A percentile compares a stretch with the other conserved stretches of the same genome.
These are phyloP conservation scores for Phodopus roborovskii DNA, from an alignment of 2,113 vertebrate species.

Conservation along the genomic window DNA sequence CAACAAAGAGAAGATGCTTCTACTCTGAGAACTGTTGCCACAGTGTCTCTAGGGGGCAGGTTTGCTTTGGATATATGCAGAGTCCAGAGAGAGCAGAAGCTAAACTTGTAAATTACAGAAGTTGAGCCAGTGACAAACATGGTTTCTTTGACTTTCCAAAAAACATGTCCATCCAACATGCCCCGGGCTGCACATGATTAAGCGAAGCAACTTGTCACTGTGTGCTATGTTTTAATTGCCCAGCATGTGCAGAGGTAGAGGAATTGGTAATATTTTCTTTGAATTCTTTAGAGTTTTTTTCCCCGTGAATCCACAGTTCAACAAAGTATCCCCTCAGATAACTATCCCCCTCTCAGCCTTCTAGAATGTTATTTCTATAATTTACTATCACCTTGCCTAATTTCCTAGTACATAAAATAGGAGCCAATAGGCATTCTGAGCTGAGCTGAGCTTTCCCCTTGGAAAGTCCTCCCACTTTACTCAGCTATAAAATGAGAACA, in stretches of 20 bases:
- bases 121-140: conserved; percentile 58
- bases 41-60: conserved; percentile 65
- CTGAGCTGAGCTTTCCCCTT: neutral
- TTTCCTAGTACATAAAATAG: neutral
- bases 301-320: neutral
- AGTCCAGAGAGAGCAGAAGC: conserved; percentile 75
- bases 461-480: neutral
- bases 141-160: conserved; percentile 75
- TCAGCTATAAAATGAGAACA: neutral
- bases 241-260: neutral
- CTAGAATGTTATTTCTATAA: no score
- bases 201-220: neutral
- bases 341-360: neutral
- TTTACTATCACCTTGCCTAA: no score
- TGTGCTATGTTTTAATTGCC: conserved; percentile 55
- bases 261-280: conserved; percentile 45
- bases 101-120: conserved; percentile 73
- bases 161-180: conserved; percentile 62
- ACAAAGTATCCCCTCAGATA: neutral
- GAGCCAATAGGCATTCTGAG: neutral
- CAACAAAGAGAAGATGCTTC: conserved; percentile 63
- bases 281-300: conserved; percentile 36
- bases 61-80: conserved; percentile 69
- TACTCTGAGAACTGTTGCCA: conserved; percentile 54
- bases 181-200: conserved; percentile 57